Conservation (phyloP, 1,140 invertebrate species). For the Phthorimaea operculella region DNA sequence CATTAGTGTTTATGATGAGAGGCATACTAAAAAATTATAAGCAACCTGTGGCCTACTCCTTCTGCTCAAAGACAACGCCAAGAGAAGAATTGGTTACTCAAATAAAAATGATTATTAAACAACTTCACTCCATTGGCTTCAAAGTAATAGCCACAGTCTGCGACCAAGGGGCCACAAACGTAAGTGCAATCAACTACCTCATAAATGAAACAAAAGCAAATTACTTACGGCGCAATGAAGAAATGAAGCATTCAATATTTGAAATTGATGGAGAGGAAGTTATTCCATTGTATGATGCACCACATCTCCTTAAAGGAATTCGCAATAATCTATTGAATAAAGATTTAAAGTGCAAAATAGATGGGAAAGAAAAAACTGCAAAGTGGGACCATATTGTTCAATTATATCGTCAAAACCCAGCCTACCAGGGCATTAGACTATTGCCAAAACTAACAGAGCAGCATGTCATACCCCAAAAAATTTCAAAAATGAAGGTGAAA, state of each 20-base stretch:
- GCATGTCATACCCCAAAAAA: slow-evolving; percentile 20
- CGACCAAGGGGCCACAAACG: slow-evolving; percentile 29
- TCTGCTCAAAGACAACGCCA: slow-evolving; percentile 20
- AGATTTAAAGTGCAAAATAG: slow-evolving; percentile 16
- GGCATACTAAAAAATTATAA: slow-evolving; percentile 22
- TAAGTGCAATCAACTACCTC: slow-evolving; percentile 25
- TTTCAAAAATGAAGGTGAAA: slow-evolving; percentile 34
- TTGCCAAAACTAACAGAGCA: slow-evolving; percentile 27
- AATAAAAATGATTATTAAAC: slow-evolving; percentile 21
- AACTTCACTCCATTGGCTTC: slow-evolving; percentile 22
- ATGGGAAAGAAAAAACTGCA: slow-evolving; percentile 13
- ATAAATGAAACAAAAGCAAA: slow-evolving; percentile 12
- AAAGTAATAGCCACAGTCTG: slow-evolving; percentile 29
- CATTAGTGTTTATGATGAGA: slow-evolving; percentile 22
- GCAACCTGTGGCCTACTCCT: slow-evolving; percentile 21
- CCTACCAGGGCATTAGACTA: slow-evolving; percentile 13
- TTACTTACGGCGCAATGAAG: slow-evolving; percentile 15
- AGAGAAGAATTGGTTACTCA: slow-evolving; percentile 13
- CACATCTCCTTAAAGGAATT: slow-evolving; percentile 39
- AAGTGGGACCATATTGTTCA: slow-evolving; percentile 20
- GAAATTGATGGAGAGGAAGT: slow-evolving; percentile 24
- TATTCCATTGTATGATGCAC: slow-evolving; percentile 32
- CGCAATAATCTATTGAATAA: slow-evolving; percentile 38
- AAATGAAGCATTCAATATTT: slow-evolving; percentile 20
- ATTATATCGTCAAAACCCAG: slow-evolving; percentile 11